Base-by-base conservation (phyloP, 2,113 vertebrate genomes). In the Stigmatopora argus region DNA sequence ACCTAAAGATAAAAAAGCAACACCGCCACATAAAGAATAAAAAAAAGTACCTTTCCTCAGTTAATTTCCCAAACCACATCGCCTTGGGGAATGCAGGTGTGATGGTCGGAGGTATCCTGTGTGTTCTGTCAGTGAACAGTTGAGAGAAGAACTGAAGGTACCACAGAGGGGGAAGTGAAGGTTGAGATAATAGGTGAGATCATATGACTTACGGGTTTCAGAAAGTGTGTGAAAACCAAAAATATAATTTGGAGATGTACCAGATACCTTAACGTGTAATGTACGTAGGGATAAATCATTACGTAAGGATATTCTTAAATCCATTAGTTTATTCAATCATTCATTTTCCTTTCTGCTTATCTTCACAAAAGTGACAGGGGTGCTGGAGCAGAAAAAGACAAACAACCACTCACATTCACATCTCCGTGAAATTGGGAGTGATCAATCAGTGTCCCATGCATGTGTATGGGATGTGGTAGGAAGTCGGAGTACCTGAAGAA, bases 51-150 rank as follows among this genome's bases (percentile, higher is more conserved):
- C 72, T 63, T 77, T 61, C 67, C 72, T 79, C 53, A 83, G 83
- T 82, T 74, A 83, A 74, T 85, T 86, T 87, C 79, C 81, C 82
- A 77, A 84, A 67, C 72, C 38, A 3, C 67, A 56, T 73, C 19
- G 84, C 86, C 85, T 75, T 75, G 78, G 86, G 86, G 86, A 62
- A 83, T 64, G 77, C 88, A 89, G 87, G 89, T 90, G 88, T 87
- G 84, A 84, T 83, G 80, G 80, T 83, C 73, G 57, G 21, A 80
- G 74, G 83, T 83, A 70, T 87, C 76, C 74, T 77, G 76, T 79
- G 76, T 80, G 76, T 80, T 80, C 75, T 75, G 62, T 87, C 70
- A 34, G 46, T 58, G 64, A 84, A 76, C 62, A 74, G 77, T 72
- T 78, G 77, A 85, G 64, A 74, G 74, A 66, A 71, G 63, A 52